Percentiles rank a stretch among this genome's conserved stretches.
phyloP scores from a whole-genome alignment of 2,888 invertebrate genomes.

The Ashinkailepas kermadecensis region DNA sequence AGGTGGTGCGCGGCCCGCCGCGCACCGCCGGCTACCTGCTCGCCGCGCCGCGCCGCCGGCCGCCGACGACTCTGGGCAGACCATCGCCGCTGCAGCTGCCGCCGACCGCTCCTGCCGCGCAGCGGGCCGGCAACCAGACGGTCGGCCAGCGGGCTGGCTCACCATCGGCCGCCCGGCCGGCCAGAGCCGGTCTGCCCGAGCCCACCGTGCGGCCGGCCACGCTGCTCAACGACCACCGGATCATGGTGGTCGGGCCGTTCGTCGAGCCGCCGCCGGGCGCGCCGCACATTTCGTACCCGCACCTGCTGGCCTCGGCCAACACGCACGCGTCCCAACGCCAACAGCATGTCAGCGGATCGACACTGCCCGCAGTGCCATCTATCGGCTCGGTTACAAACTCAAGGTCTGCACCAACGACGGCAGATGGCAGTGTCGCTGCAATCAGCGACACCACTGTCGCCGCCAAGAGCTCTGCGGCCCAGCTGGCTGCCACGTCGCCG shows the following conservation, averaged over 20 bases:
- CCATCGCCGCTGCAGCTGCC: neutral
- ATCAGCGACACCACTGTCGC: neutral
- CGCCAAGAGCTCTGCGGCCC: neutral
- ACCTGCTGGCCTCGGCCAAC: neutral
- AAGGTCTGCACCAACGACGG: neutral
- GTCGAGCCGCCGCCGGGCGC: neutral
- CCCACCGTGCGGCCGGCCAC: neutral
- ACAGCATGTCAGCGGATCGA: neutral
- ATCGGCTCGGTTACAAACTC: neutral
- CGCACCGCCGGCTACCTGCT: neutral
- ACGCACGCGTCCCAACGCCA: neutral
- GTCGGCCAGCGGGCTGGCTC: neutral
- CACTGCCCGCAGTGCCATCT: neutral
- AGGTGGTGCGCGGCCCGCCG: neutral
- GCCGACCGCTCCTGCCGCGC: neutral
- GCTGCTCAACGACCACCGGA: neutral
- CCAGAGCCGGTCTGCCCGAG: neutral
- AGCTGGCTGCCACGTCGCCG: neutral
- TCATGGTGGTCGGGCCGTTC: constrained; percentile 13
- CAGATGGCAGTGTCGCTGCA: neutral
- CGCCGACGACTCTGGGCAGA: neutral
- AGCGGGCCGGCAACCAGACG: neutral
- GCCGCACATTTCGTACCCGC: neutral
- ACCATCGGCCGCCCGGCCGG: neutral
- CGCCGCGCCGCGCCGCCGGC: neutral